These are phyloP conservation scores for Ooceraea biroi DNA, from an alignment of 1,140 invertebrate genomes.

Conservation along the genomic window DNA sequence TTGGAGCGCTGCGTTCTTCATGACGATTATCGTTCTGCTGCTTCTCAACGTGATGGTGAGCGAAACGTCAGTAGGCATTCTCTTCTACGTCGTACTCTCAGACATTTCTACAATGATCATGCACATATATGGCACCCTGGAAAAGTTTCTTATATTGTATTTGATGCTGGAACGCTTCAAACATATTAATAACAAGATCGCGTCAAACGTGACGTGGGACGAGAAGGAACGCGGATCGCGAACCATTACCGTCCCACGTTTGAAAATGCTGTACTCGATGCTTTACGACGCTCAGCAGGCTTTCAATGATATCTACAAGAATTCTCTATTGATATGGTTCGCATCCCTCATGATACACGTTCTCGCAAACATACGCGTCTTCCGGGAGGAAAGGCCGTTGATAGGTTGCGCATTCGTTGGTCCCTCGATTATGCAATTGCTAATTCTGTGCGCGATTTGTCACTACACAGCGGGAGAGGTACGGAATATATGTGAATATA, in stretches of 20 bases:
- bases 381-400: not conserved
- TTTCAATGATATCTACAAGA: conserved; percentile 23
- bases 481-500: not conserved
- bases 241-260: not conserved
- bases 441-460: conserved; percentile 23
- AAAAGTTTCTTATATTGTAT: conserved; percentile 11
- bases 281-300: conserved; percentile 27
- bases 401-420: not conserved
- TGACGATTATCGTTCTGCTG: not conserved
- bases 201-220: conserved; percentile 6
- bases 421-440: not conserved
- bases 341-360: not conserved
- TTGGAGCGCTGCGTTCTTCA: not conserved
- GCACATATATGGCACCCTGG: not conserved
- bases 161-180: conserved; percentile 13
- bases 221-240: not conserved
- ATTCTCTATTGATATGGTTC: not conserved
- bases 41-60: not conserved
- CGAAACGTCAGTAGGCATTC: no score
- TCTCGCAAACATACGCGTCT: not conserved
- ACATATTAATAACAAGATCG: conserved; percentile 30
- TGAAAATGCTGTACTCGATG: conserved; percentile 14
- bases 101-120: not conserved
- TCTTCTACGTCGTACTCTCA: not conserved
- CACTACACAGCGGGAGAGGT: conserved; percentile 30